Conservation (phyloP, 2,113 vertebrate species). For the Psophia crepitans region DNA sequence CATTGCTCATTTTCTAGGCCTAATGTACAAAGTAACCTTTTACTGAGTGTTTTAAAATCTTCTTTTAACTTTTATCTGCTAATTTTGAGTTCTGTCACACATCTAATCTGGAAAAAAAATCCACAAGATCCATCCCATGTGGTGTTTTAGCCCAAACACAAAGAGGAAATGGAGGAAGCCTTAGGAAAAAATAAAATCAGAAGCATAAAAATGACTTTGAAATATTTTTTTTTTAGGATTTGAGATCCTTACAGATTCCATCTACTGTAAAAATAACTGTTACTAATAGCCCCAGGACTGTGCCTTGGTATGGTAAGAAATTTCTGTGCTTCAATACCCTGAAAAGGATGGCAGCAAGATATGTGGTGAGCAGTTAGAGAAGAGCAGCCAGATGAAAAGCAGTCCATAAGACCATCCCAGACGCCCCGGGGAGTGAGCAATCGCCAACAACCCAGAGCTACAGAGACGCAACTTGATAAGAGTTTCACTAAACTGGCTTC, state of each 20-base stretch:
- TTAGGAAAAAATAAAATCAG: neutral
- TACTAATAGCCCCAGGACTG: neutral
- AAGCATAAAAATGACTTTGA: neutral
- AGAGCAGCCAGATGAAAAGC: neutral
- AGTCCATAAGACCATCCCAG: neutral
- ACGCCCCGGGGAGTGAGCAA: neutral
- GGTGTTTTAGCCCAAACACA: neutral
- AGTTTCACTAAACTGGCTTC: neutral
- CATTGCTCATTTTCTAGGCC: neutral
- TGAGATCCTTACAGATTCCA: neutral
- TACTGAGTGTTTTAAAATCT: neutral
- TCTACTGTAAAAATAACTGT: neutral
- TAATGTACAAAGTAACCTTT: neutral
- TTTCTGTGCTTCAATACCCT: neutral
- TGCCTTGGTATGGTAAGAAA: neutral
- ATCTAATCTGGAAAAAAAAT: neutral
- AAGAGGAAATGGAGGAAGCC: neutral
- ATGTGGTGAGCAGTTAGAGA: neutral
- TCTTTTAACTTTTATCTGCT: neutral
- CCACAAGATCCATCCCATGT: neutral
- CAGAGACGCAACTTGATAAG: neutral
- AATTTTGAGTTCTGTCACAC: neutral
- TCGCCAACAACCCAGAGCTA: neutral
- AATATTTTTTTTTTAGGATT: neutral
- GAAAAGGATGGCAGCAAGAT: neutral